Percentiles rank a stretch among this genome's conserved stretches.
These are phyloP conservation scores for Charina bottae DNA, from an alignment of 2,113 vertebrate genomes.

Conservation along the genomic window DNA sequence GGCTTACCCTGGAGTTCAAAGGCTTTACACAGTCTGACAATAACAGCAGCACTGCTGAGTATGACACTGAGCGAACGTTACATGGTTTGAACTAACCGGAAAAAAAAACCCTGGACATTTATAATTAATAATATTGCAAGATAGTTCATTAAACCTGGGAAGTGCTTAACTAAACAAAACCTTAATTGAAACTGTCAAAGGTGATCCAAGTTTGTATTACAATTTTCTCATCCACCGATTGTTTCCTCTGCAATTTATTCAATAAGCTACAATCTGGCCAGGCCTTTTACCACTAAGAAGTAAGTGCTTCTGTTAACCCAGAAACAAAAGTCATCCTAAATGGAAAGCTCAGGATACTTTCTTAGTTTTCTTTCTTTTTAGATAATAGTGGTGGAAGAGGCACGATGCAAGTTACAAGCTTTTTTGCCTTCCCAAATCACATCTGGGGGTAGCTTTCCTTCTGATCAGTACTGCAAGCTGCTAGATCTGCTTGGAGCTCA, in stretches of 20 bases:
- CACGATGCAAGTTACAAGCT: not conserved
- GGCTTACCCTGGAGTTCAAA: slow-evolving; percentile 29
- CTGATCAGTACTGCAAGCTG: not conserved
- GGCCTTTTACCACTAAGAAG: slow-evolving; percentile 35
- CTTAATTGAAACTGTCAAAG: slow-evolving; percentile 68
- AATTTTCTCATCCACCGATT: slow-evolving; percentile 64
- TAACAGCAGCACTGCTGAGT: slow-evolving; percentile 32
- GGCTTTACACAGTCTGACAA: not conserved
- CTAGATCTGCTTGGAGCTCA: not conserved
- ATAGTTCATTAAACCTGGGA: slow-evolving; percentile 61
- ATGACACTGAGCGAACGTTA: slow-evolving; percentile 8
- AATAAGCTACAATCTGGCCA: slow-evolving; percentile 38
- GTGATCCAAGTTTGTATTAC: slow-evolving; percentile 59
- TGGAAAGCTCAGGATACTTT: not conserved
- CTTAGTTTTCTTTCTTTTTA: not conserved
- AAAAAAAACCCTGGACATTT: slow-evolving; percentile 48
- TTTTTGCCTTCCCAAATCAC: not conserved
- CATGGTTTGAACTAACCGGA: slow-evolving; percentile 18
- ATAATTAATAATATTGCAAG: slow-evolving; percentile 58
- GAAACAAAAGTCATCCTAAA: not conserved
- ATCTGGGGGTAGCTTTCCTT: not conserved
- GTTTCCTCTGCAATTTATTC: slow-evolving; percentile 67
- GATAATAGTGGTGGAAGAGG: not conserved
- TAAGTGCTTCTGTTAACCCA: fast-evolving
- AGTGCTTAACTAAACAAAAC: slow-evolving; percentile 71